These are phyloP conservation scores for Leptopilina boulardi DNA, from an alignment of 1,140 invertebrate species.

Conservation along the genomic window DNA sequence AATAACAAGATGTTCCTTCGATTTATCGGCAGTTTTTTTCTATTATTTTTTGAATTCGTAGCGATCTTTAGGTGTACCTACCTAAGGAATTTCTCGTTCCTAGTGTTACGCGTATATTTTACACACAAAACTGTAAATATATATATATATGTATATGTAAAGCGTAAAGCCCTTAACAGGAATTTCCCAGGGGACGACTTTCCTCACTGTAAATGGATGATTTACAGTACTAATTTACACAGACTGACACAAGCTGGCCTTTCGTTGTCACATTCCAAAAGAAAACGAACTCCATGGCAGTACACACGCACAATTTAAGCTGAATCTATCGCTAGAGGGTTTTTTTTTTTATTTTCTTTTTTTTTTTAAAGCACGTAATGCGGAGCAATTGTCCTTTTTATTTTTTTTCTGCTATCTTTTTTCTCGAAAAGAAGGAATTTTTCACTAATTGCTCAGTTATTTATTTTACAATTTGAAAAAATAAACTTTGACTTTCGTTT, in stretches of 20 bases:
- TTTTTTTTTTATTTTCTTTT: not conserved
- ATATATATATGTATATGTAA: constrained; percentile 36
- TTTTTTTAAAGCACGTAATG: constrained; percentile 11
- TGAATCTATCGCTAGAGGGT: constrained; percentile 39
- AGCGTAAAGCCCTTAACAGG: constrained; percentile 62
- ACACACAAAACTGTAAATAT: constrained; percentile 41
- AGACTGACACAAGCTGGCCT: constrained; percentile 63
- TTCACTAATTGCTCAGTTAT: not conserved
- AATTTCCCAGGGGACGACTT: constrained; percentile 65
- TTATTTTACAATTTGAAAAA: not conserved
- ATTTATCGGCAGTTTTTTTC: not conserved
- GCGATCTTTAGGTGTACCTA: constrained; percentile 17
- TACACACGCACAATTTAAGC: constrained; percentile 61
- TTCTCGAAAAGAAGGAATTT: constrained; percentile 10
- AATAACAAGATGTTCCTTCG: not conserved
- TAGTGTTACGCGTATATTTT: not conserved
- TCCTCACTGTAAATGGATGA: constrained; percentile 58
- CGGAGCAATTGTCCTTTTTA: not conserved
- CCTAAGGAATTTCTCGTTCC: constrained; percentile 23
- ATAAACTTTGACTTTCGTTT: no score
- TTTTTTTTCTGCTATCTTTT: not conserved
- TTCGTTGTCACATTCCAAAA: constrained; percentile 63
- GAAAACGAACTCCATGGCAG: constrained; percentile 64
- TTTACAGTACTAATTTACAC: constrained; percentile 61
- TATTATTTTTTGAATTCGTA: not conserved